A percentile compares a stretch with the other conserved stretches of the same genome.
These are phyloP conservation scores for Bibio marci DNA, from an alignment of 2,888 invertebrate species.

Conservation along the genomic window DNA sequence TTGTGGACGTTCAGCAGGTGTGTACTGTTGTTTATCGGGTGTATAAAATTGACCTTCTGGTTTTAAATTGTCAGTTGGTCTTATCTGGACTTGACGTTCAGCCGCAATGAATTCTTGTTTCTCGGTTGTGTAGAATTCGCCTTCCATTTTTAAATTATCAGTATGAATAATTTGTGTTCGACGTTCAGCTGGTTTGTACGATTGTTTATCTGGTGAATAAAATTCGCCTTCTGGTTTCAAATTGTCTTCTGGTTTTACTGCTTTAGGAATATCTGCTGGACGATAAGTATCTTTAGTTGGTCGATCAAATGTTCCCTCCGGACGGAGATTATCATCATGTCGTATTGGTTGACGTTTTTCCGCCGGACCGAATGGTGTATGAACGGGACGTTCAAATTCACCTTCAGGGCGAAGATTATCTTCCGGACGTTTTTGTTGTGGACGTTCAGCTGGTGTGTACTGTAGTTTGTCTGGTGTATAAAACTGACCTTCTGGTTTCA, in stretches of 20 bases:
- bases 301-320: conserved; percentile 24
- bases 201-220: conserved; percentile 27
- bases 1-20: conserved; percentile 37
- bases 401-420: conserved; percentile 29
- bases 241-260: conserved; percentile 34
- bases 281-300: conserved; percentile 16
- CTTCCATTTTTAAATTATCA: conserved; percentile 26
- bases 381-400: conserved; percentile 31
- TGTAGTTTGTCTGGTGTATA: conserved; percentile 30
- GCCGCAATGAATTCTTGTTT: conserved; percentile 24
- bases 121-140: conserved; percentile 32
- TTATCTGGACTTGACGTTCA: conserved; percentile 28
- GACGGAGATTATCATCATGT: conserved; percentile 33
- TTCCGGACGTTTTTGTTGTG: conserved; percentile 23
- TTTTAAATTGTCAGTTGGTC: conserved; percentile 35
- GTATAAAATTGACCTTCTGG: conserved; percentile 39
- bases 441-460: conserved; percentile 31
- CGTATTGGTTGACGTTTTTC: conserved; percentile 34
- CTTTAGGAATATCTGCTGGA: conserved; percentile 22
- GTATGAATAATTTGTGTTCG: conserved; percentile 17
- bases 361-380: conserved; percentile 28
- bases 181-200: conserved; percentile 30
- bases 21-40: conserved; percentile 30
- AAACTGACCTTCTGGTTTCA: conserved; percentile 29
- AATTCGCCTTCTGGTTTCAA: conserved; percentile 40